Percentiles rank a stretch among this genome's conserved stretches.
Evolutionary conservation across 1,140 invertebrate genomes (phyloP).

Genomic region (Psilanteris sp.): DNA sequence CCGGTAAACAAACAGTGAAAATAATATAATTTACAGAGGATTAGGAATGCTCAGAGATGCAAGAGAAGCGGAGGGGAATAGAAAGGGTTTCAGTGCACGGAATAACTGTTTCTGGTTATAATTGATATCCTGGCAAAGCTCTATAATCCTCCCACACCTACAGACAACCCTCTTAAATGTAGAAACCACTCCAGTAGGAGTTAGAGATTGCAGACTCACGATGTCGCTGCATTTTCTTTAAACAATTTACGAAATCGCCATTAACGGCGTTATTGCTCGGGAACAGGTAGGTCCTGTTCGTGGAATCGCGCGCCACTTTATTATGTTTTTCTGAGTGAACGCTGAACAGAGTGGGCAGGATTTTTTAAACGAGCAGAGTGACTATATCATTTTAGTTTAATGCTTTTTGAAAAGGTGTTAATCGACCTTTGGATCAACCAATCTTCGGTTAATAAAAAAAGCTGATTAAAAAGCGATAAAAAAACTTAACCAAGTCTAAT

Average conservation of each 20-base stretch:
- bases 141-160: constrained; percentile 75
- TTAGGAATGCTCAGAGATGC: constrained; percentile 73
- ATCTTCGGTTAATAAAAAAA: too few relatives aligned
- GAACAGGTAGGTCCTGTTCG: constrained; percentile 8
- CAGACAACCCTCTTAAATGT: constrained; percentile 75
- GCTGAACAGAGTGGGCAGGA: too few relatives aligned
- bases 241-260: constrained; percentile 53
- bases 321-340: background rate
- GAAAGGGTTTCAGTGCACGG: constrained; percentile 69
- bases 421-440: too few relatives aligned
- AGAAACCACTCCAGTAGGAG: constrained; percentile 73
- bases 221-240: constrained; percentile 59
- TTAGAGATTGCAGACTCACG: constrained; percentile 73
- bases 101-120: constrained; percentile 80
- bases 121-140: constrained; percentile 81
- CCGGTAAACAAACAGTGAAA: constrained; percentile 79
- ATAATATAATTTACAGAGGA: constrained; percentile 80
- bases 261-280: constrained; percentile 42
- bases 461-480: too few relatives aligned
- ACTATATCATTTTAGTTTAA: too few relatives aligned
- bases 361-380: too few relatives aligned
- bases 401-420: too few relatives aligned
- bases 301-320: too few relatives aligned
- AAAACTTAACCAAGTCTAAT: too few relatives aligned
- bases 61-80: constrained; percentile 53